Conservation (phyloP, 2,888 invertebrate species). For the Rhorus exstirpatorius region DNA sequence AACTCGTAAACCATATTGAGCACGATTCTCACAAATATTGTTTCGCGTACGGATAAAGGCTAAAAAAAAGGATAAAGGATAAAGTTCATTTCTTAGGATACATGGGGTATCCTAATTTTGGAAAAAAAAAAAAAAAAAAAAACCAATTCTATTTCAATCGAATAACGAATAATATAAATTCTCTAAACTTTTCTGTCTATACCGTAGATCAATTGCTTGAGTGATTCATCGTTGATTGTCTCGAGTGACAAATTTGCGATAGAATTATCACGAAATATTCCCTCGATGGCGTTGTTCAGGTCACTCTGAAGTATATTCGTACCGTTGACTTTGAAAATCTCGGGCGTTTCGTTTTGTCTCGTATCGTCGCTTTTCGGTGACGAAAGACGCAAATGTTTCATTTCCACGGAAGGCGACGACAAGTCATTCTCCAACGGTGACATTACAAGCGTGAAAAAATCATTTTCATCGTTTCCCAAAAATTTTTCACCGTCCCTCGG, state of each 20-base stretch:
- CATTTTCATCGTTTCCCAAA: constrained; percentile 79
- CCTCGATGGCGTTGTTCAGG: constrained; percentile 70
- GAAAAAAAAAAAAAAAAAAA: too few relatives aligned
- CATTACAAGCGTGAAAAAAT: constrained; percentile 86
- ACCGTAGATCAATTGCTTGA: constrained; percentile 86
- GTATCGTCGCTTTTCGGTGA: constrained; percentile 76
- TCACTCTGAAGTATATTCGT: constrained; percentile 68
- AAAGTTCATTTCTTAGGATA: background rate
- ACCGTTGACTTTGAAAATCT: constrained; percentile 47
- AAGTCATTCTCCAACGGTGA: constrained; percentile 87
- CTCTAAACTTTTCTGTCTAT: constrained; percentile 76
- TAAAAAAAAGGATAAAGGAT: too few relatives aligned
- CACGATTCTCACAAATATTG: too few relatives aligned
- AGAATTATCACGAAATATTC: constrained; percentile 70
- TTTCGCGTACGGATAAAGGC: too few relatives aligned
- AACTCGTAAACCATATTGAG: too few relatives aligned
- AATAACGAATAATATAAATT: background rate
- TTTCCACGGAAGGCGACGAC: constrained; percentile 89
- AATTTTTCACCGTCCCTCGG: constrained; percentile 56
- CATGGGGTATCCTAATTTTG: background rate
- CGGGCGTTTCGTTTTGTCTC: constrained; percentile 43
- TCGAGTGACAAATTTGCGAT: constrained; percentile 79
- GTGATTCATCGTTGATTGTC: constrained; percentile 87
- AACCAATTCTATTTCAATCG: background rate
- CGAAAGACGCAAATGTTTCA: constrained; percentile 89